Base-by-base conservation (phyloP, 2,888 invertebrate species). In the Heliconius ismenius region DNA sequence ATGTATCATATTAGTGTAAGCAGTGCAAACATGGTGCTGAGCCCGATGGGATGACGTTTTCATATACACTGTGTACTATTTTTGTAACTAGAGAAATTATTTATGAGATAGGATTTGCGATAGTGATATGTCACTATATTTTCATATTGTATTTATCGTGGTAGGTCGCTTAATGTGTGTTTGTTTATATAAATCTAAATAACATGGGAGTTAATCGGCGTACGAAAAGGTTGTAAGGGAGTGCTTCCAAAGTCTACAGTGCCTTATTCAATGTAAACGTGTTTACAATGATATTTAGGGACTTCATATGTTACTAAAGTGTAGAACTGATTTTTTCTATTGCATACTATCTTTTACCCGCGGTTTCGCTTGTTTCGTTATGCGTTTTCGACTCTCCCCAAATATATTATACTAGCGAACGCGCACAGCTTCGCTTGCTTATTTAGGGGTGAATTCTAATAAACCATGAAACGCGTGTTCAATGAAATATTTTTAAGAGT, bases 81-180 rank as follows among this genome's bases (percentile, higher is more conserved):
- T 73, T 91, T 93, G 93, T 94, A 92, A 91, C 89, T 92, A 94
- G 94, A 92, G 88, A 93, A 94, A 92, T 93, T 94, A 94, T 94
- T 93, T 94, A 94, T 94, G 91, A 92, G 87, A 89, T 93, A 93
- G 92, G 93, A 91, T 88, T 90, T 90, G 89, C 86, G 87, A 87
- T 91, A 92, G 91, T 86, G 90, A 91, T 89, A 87, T 88, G 86
- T 89, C 91, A 90, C 85, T 92, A 91, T 93, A 93, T 93, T 93
- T 94, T 93, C 92, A 89, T 93, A 93, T 58, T 90, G 91, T 94
- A 93, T 94, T 93, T 93, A 93, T 93, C 91, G 86, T 88, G 87
- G 86, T 92, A 92, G 91, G 89, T 89, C 86, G 92, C 91, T 91
- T 92, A 74, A 80, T 87, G 92, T 91, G 92, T 92, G 92, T 93